Base-by-base conservation (phyloP, 2,113 vertebrate species). In the Prunella himalayana region DNA sequence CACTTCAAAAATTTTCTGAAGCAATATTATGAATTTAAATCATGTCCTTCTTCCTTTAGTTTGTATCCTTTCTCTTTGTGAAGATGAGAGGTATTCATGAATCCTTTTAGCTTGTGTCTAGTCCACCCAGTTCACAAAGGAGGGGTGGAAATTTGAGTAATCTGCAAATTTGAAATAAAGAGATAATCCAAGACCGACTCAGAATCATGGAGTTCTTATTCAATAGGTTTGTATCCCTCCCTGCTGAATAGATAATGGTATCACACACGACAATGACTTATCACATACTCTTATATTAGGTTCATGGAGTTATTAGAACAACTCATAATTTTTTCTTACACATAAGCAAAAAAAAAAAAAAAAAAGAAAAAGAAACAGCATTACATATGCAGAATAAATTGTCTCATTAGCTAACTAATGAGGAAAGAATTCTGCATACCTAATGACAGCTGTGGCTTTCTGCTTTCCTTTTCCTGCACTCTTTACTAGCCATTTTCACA, bases 381-480 rank as follows among this genome's bases (percentile, higher is more conserved):
- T 57, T 91, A 53, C 72, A 76, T 79, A 75, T 72, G n/a, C 65
- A 85, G 78, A 84, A 91, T 87, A 82, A 92, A 47, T 41, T 57
- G 37, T 91, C 61, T 94, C 86, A 91, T 95, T 94, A 96, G 51
- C 61, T 86, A 86, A 44, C 69, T 96, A 92, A 82, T 73, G 75
- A 92, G 44, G 70, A 95, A 82, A 79, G 23, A 92, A 64, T 84
- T 92, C 53, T 53, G 47, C 45, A 69, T 31, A 64, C 18, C 37
- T 17, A 18, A 6, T 39, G 70, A 64, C 77, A 97, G 69, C 66
- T 84, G 64, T 28, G 93, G 27, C 33, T 69, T 92, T 85, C n/a
- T 44, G 22, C 20, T 81, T 84, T 82, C 56, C 2, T 2, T 71
- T 86, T 77, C 47, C 33, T 61, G n/a, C 15, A 27, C 15, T 85